These are phyloP conservation scores for Vulpes ferrilata DNA, from an alignment of 2,113 vertebrate genomes.

Conservation along the genomic window DNA sequence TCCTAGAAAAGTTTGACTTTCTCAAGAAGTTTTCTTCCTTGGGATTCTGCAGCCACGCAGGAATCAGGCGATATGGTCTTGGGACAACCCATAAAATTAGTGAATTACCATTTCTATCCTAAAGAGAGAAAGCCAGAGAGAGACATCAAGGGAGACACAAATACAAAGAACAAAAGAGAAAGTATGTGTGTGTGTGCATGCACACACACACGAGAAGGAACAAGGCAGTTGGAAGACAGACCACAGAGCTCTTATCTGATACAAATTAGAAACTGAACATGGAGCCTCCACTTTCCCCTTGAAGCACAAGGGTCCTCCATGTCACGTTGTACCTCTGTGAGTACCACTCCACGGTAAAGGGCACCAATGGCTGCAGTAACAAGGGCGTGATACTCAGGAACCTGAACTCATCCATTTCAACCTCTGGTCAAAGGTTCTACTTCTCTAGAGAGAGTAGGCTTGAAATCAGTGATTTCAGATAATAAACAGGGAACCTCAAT, in stretches of 20 bases:
- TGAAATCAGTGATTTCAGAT: constrained; percentile 3
- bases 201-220: neutral
- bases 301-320: constrained; percentile 3
- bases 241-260: neutral
- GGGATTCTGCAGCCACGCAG: neutral
- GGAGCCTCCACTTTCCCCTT: neutral
- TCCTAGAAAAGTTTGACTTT: neutral
- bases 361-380: neutral
- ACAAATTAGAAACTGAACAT: constrained; percentile 9
- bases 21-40: neutral
- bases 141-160: neutral
- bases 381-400: neutral
- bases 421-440: neutral
- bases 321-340: constrained; percentile 21
- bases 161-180: neutral
- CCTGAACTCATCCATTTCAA: constrained; percentile 1
- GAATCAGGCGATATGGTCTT: neutral
- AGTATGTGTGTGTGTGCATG: too few relatives aligned
- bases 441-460: neutral
- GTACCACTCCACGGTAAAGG: neutral
- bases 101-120: neutral
- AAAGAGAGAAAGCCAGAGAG: neutral
- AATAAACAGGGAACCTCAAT: neutral
- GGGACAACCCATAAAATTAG: neutral
- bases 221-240: neutral